Evolutionary conservation across 2,113 vertebrate species (phyloP).

Genomic region (Peromyscus polionotus): DNA sequence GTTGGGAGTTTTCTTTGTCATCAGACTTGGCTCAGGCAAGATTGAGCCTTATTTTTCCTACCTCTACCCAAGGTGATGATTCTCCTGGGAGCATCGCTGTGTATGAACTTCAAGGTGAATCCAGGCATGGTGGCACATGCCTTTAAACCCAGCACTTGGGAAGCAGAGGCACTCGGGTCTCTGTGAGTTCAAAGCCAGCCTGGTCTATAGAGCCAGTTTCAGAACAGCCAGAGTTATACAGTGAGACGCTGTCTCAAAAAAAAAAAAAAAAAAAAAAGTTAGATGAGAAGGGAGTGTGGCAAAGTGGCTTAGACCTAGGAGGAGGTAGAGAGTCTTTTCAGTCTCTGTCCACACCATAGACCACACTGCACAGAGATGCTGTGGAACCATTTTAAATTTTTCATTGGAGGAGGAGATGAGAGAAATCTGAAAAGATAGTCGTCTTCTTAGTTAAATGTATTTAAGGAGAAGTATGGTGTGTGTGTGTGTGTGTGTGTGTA

Average conservation of each 20-base stretch:
- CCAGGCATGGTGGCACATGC: neutral
- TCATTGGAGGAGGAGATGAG: neutral
- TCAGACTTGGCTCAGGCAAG: conserved; percentile 21
- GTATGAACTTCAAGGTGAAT: neutral
- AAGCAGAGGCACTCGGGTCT: neutral
- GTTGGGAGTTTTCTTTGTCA: conserved; percentile 27
- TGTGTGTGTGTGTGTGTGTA: neutral
- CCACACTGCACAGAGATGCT: neutral
- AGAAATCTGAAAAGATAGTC: neutral
- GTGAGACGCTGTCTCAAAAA: neutral
- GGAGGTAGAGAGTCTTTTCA: neutral
- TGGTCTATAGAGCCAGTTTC: neutral
- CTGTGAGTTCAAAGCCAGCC: neutral
- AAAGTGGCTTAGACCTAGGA: conserved; percentile 30
- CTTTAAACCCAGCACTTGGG: neutral
- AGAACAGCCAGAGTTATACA: neutral
- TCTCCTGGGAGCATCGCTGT: neutral
- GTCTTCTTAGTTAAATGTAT: neutral
- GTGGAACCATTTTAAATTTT: neutral
- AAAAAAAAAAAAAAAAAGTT: no score
- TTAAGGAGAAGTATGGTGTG: neutral
- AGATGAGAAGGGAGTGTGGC: conserved; percentile 1
- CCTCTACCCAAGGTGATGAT: neutral
- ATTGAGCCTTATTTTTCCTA: conserved; percentile 1
- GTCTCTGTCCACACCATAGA: neutral